These are phyloP conservation scores for Boloria selene DNA, from an alignment of 2,888 invertebrate species.

Conservation along the genomic window DNA sequence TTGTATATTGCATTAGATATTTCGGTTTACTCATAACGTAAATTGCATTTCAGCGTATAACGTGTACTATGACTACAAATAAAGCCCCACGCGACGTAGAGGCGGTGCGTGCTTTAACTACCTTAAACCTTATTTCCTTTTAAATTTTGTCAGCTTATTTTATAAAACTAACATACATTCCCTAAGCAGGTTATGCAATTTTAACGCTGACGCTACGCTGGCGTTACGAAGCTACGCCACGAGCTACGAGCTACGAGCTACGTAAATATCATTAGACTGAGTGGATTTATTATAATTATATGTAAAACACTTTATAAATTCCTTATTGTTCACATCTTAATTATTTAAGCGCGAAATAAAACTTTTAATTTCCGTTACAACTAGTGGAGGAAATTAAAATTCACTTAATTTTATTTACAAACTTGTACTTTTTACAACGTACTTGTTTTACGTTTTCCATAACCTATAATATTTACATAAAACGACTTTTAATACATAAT, in stretches of 20 bases:
- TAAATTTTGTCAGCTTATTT: conserved; percentile 18
- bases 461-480: no score
- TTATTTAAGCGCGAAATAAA: not conserved
- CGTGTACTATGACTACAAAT: not conserved
- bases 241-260: conserved; percentile 26
- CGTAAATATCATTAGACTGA: conserved; percentile 35
- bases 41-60: no score
- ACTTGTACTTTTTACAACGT: no score
- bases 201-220: conserved; percentile 16
- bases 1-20: no score
- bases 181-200: conserved; percentile 18
- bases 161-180: conserved; percentile 25
- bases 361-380: no score
- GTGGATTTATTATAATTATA: conserved; percentile 34
- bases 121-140: conserved; percentile 5
- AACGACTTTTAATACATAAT: no score
- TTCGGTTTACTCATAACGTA: no score
- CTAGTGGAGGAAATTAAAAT: no score
- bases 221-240: conserved; percentile 20
- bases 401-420: no score
- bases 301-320: conserved; percentile 26
- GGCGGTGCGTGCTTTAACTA: not conserved
- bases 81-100: not conserved
- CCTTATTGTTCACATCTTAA: conserved; percentile 12
- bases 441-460: no score